Percentiles rank a stretch among this genome's conserved stretches.
Evolutionary conservation across 2,888 invertebrate genomes (phyloP).

Genomic region (Lysandra coridon): DNA sequence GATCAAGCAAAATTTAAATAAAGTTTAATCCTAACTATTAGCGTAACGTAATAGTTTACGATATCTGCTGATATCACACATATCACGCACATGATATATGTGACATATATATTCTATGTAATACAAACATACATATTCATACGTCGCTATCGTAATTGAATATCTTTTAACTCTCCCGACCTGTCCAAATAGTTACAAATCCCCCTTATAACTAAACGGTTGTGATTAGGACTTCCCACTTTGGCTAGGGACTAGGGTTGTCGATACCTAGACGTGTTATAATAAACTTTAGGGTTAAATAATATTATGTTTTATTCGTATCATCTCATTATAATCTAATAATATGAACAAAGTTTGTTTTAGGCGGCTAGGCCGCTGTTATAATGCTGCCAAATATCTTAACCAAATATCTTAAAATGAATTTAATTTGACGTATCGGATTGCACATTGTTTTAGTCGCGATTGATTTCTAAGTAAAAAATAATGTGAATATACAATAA

Average conservation of each 20-base stretch:
- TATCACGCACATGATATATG: not conserved
- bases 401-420: too few relatives aligned
- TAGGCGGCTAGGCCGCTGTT: too few relatives aligned
- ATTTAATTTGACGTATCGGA: too few relatives aligned
- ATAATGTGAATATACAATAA: too few relatives aligned
- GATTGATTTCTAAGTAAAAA: too few relatives aligned
- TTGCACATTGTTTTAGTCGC: too few relatives aligned
- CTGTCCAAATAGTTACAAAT: constrained; percentile 27
- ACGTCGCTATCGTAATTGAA: constrained; percentile 24
- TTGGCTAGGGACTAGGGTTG: not conserved
- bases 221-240: constrained; percentile 18
- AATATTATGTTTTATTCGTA: too few relatives aligned
- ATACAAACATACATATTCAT: constrained; percentile 20
- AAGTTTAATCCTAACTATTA: not conserved
- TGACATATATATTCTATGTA: not conserved
- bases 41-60: not conserved
- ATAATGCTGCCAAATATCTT: too few relatives aligned
- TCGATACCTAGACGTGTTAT: not conserved
- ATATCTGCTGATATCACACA: not conserved
- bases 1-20: too few relatives aligned
- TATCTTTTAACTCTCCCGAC: constrained; percentile 1
- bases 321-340: too few relatives aligned
- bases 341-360: too few relatives aligned
- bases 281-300: too few relatives aligned
- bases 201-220: constrained; percentile 28